Evolutionary conservation across 2,888 invertebrate genomes (phyloP), one percentile per base, ranked within the genome.

Genomic region (Lasioglossum oenotherae): DNA sequence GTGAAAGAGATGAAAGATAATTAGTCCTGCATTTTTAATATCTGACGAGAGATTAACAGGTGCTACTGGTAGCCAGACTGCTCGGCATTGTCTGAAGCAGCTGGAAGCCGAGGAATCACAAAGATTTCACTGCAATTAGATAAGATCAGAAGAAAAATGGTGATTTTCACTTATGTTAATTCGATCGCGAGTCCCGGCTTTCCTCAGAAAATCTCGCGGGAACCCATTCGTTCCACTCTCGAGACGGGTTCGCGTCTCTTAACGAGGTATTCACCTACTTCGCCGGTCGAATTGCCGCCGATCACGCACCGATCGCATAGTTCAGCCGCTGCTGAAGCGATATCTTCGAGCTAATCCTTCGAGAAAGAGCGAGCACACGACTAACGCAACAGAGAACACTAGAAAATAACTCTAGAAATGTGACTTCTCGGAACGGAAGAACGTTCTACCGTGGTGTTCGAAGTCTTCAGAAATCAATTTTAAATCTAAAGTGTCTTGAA

Each of bases 101-200:
- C 35, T 23, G 38, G 23, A 23, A 38, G 4, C 31, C 31, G 19
- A 6, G 35, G 31, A 38, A 23, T 67, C n/a, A 10, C 69, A 35
- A 79, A 76, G 78, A 83, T 87, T 84, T 87, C 87, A 81, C 81
- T 84, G 46, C 77, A 75, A 82, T 87, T 86, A 87, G 80, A 82
- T 69, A 46, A 74, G 57, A 82, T 85, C 80, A 16, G 53, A 44
- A 31, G 69, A 74, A 82, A 79, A 81, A 79, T 75, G 77, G 60
- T 19, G 80, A 88, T 89, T 90, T 90, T 90, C 91, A 90, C 91
- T 90, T 91, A 90, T 91, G 91, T 76, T 89, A 91, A 90, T 91
- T 74, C 38, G 41, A 76, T 74, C 80, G 82, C 81, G 53, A 74
- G 60, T 80, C 64, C 27, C 6, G 35, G 74, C 81, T 76, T 77